Evolutionary conservation across 1,140 invertebrate species (phyloP), one percentile per base, ranked within the genome.

Genomic region (Cydia splendana): DNA sequence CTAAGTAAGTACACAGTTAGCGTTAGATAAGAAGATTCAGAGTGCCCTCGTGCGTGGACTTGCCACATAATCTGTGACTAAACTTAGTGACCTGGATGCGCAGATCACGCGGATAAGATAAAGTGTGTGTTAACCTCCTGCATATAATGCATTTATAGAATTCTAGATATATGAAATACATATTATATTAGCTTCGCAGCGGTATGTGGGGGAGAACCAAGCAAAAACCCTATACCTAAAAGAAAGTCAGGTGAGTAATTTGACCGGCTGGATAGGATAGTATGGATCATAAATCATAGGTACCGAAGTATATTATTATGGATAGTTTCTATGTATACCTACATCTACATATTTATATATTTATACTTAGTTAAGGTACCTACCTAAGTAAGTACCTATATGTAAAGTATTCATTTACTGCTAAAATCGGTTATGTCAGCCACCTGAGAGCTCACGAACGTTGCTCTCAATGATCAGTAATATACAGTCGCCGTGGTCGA

Each of bases 41-140:
- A 24, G 57, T 24, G 20, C 53, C 53, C 18, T 62, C 20, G 57
- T 24, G 57, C 20, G 57, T 24, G 57, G 57, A 62, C 57, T 62
- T 62, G 57, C 57, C 57, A 62, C 57, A 62, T 24, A 62, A 24
- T 62, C 57, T 62, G 57, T 24, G 18, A 62, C 57, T 62, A 76
- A 45, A 57, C 67, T 53, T 48, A 42, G 18, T 76, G 74, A 76
- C 77, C 77, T 51, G 77, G 65, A 65, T 78, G 73, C 74, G 74
- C 57, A 69, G 57, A 69, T 18, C 38, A 30, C 5, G 53, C 73
- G 34, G 77, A 78, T 75, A 42, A 78, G 77, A 78, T 78, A 69
- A 75, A 62, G 10, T 65, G 69, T 62, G 24, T 53, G 71, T 9
- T 34, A 10, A 57, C 15, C 51, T 20, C 34, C 69, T 38, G 10